These are phyloP conservation scores for Brachionichthys hirsutus DNA, from an alignment of 2,113 vertebrate species.

Conservation along the genomic window DNA sequence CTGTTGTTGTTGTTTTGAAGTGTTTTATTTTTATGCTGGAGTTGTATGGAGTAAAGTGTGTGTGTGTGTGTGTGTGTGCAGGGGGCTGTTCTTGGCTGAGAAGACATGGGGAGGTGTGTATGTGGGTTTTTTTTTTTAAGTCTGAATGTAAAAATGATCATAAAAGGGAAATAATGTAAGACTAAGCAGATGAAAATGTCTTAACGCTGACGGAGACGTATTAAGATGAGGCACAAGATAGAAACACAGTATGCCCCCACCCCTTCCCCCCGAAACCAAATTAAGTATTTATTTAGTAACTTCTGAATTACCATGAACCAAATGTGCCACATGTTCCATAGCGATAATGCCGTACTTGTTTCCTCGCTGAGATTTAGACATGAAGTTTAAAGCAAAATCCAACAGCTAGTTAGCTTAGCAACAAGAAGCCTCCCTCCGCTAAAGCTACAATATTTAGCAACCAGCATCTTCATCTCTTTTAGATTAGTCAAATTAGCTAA, in stretches of 20 bases:
- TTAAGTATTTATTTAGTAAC: no score
- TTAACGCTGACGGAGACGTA: slow-evolving; percentile 21
- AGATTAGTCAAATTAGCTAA: no score
- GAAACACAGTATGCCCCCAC: no score
- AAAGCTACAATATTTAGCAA: no score
- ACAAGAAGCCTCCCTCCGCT: background rate
- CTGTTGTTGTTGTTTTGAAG: slow-evolving; percentile 33
- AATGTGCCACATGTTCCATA: slow-evolving; percentile 5
- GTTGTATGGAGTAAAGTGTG: slow-evolving; percentile 13
- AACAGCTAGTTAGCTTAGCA: background rate
- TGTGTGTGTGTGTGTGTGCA: slow-evolving; percentile 7
- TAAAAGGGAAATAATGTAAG: slow-evolving; percentile 70
- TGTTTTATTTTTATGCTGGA: slow-evolving; percentile 46
- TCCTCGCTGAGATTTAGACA: no score
- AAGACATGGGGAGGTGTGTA: slow-evolving; percentile 34
- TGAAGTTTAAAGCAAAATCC: background rate
- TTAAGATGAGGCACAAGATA: slow-evolving; percentile 7
- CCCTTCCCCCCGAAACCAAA: no score
- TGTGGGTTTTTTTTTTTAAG: slow-evolving; percentile 30
- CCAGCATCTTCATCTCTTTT: no score
- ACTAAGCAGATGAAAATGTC: slow-evolving; percentile 29
- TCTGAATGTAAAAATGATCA: slow-evolving; percentile 62
- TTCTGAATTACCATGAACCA: slow-evolving; percentile 39
- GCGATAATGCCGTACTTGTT: background rate
- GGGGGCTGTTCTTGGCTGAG: slow-evolving; percentile 20